Base-by-base conservation (phyloP, 2,113 vertebrate genomes). In the Thamnophis sirtalis region DNA sequence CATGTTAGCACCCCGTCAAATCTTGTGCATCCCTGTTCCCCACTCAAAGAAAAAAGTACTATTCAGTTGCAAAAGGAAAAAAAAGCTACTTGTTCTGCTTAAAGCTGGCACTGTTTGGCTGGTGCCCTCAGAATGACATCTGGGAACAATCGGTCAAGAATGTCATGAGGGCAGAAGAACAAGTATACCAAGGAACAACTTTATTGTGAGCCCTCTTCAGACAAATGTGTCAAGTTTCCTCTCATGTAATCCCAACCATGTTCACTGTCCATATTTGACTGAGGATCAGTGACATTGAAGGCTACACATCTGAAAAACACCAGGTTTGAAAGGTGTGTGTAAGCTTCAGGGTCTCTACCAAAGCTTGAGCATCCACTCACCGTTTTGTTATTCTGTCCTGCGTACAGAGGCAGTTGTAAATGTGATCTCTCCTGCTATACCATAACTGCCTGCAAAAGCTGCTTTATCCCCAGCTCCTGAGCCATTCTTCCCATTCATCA, bases 391-490 rank as follows among this genome's bases (percentile, higher is more conserved):
- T 28, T 94, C 94, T 92, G 93, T 56, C 94, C 53, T 95, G 93
- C 48, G 94, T 38, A 91, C 21, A 2, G 93, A 92, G 91, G 93
- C 90, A 63, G 88, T 94, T 43, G 94, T 95, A 91, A 95, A 17
- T 1, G 95, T 86, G 63, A 91, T 91, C 88, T 95, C 56, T 93
- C 93, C 95, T 87, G 94, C 93, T 94, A 95, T 90, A 91, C 95
- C 87, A 0, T 87, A 92, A 92, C 94, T 94, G 95, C 92, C 95
- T 84, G 68, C 68, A 93, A 92, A 93, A 89, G 92, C 92, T 86
- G 21, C 54, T 91, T 96, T 95, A 80, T 90, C 95, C 10, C 87
- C 95, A 95, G 95, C 95, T 89, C 93, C 92, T 87, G 94, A 92
- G 92, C 86, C 86, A 49, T 90, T 96, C 94, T 92, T 95, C 84